Evolutionary conservation across 2,888 invertebrate genomes (phyloP), one percentile per base, ranked within the genome.

Genomic region (Allolobophora icterica): DNA sequence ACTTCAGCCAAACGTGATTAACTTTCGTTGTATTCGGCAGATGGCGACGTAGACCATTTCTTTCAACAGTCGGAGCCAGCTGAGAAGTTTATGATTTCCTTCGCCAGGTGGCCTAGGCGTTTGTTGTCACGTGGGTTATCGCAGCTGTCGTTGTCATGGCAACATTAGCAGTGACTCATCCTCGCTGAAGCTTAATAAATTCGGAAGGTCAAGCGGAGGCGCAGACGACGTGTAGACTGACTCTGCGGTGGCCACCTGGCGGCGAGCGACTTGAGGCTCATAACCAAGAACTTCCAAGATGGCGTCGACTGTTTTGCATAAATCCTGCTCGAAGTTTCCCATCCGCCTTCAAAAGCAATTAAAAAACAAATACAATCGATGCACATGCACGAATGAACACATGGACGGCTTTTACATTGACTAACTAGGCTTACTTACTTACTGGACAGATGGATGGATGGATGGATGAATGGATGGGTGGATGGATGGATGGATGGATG

Each of bases 251-350:
- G 21, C 87, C 38, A 87, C 38, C 38, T 87, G 87, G 34, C 87
- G 38, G 87, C 87, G 87, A 35, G 87, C 87, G n/a, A 93, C 92
- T 89, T 91, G 90, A n/a, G 95, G 95, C 91, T 94, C 94, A 84
- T 94, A 94, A 45, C 95, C 95, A 15, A 95, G 93, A 84, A 95
- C 92, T 84, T 94, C 93, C 90, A 95, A 91, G 89, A 95, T 95
- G 91, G 94, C 94, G 93, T 95, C 95, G 17, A 95, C 94, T 1
- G 95, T 95, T 40, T 93, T 94, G 92, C 94, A 95, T 42, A 95
- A 93, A 21, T 95, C 94, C 89, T 93, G 93, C 92, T 95, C 95
- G 92, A 95, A 95, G 90, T 93, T 94, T 90, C 94, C 93, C 95
- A 95, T 95, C 45, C 95, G 94, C 89, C 95, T 95, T 94, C 58